Conservation (phyloP, 2,888 invertebrate genomes). For the Monopis laevigella region DNA sequence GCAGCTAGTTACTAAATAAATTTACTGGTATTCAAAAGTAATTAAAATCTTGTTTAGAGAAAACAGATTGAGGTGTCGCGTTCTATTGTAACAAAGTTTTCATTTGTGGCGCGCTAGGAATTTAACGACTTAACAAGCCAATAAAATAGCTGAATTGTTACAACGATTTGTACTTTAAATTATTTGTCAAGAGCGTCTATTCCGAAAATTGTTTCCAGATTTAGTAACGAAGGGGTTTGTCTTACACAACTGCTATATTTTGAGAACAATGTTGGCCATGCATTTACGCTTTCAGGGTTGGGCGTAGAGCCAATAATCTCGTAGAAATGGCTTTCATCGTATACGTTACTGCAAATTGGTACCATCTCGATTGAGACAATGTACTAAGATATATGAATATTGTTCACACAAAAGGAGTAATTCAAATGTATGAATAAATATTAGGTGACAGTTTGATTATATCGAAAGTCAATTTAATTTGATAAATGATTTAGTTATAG, state of each 20-base stretch:
- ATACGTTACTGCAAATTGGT: neutral
- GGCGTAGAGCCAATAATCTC: constrained; percentile 11
- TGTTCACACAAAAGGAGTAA: too few relatives aligned
- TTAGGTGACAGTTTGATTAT: too few relatives aligned
- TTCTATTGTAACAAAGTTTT: constrained; percentile 16
- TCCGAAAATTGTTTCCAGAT: constrained; percentile 59
- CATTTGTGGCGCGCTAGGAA: constrained; percentile 26
- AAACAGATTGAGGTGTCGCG: constrained; percentile 11
- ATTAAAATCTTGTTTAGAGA: neutral
- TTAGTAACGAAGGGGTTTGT: constrained; percentile 52
- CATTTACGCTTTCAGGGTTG: constrained; percentile 7
- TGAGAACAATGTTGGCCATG: constrained; percentile 31
- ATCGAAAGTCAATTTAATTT: too few relatives aligned
- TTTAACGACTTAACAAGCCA: constrained; percentile 36
- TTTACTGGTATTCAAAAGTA: too few relatives aligned
- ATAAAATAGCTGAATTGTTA: constrained; percentile 41
- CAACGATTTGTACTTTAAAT: constrained; percentile 51
- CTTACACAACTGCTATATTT: constrained; percentile 33
- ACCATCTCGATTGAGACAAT: neutral
- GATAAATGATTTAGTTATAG: too few relatives aligned
- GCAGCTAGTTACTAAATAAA: too few relatives aligned
- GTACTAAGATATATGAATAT: too few relatives aligned
- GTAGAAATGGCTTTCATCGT: constrained; percentile 1
- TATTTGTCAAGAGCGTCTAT: constrained; percentile 55
- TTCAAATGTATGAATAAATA: too few relatives aligned